Evolutionary conservation across 1,140 invertebrate species (phyloP).

Genomic region (Drosophila chauvacae): DNA sequence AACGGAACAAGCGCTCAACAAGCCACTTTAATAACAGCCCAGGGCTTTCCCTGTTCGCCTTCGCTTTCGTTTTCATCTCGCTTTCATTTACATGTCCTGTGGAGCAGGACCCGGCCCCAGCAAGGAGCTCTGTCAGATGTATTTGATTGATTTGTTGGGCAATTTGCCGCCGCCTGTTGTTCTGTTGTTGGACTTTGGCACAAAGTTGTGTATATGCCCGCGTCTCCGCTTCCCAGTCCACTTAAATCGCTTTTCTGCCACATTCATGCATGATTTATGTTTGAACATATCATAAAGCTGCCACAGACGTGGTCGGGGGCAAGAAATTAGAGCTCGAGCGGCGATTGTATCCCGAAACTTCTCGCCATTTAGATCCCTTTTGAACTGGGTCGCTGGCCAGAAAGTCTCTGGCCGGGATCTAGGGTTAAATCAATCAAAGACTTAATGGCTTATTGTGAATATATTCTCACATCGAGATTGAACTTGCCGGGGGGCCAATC

Average conservation of each 20-base stretch:
- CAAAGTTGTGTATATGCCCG: conserved; percentile 37
- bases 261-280: conserved; percentile 57
- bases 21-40: conserved; percentile 42
- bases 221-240: conserved; percentile 30
- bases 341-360: not conserved
- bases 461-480: conserved; percentile 27
- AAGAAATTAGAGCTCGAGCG: not conserved
- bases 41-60: conserved; percentile 9
- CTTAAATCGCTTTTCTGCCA: conserved; percentile 47
- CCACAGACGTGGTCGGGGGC: conserved; percentile 8
- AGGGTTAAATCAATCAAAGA: conserved; percentile 45
- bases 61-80: conserved; percentile 22
- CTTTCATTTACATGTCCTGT: conserved; percentile 47
- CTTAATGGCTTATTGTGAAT: conserved; percentile 55
- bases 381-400: conserved; percentile 10
- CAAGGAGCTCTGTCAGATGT: conserved; percentile 35
- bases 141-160: conserved; percentile 56
- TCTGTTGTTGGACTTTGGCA: conserved; percentile 21
- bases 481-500: conserved; percentile 21
- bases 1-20: conserved; percentile 10
- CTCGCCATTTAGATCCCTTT: conserved; percentile 13
- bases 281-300: conserved; percentile 50
- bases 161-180: conserved; percentile 49
- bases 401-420: conserved; percentile 17
- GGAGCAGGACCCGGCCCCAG: conserved; percentile 11